These are phyloP conservation scores for Pseudois nayaur DNA, from an alignment of 2,113 vertebrate genomes.

Conservation along the genomic window DNA sequence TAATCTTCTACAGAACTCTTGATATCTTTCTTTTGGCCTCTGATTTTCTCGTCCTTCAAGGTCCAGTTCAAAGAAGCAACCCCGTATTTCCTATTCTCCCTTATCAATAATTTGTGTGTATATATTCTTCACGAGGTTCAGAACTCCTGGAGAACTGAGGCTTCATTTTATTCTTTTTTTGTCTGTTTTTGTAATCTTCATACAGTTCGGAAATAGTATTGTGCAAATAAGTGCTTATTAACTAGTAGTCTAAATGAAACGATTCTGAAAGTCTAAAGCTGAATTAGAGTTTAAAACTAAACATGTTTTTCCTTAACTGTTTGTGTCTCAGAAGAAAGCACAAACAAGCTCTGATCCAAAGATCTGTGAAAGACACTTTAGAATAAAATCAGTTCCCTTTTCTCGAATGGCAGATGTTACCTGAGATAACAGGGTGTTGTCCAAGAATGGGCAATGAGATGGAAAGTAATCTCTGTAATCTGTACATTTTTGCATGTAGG, in stretches of 20 bases:
- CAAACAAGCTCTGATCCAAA: background rate
- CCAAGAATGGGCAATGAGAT: background rate
- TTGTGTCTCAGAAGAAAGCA: background rate
- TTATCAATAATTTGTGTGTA: background rate
- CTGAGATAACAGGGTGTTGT: background rate
- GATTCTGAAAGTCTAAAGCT: background rate
- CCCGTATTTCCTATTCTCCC: background rate
- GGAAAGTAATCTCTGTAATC: background rate
- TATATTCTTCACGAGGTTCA: background rate
- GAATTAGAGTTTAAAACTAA: background rate
- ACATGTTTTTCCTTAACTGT: background rate
- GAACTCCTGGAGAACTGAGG: background rate
- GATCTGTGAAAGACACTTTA: background rate
- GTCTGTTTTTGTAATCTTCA: background rate
- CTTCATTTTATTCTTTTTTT: background rate
- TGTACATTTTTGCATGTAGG: background rate
- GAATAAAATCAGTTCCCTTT: background rate
- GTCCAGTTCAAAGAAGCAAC: background rate
- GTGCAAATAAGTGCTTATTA: background rate
- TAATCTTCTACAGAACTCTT: background rate
- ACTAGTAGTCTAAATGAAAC: background rate
- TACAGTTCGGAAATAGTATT: background rate
- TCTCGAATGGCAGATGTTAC: background rate
- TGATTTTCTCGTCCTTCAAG: background rate
- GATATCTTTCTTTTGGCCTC: background rate